Conservation (phyloP, 1,140 invertebrate genomes). For the Planococcus citri region DNA sequence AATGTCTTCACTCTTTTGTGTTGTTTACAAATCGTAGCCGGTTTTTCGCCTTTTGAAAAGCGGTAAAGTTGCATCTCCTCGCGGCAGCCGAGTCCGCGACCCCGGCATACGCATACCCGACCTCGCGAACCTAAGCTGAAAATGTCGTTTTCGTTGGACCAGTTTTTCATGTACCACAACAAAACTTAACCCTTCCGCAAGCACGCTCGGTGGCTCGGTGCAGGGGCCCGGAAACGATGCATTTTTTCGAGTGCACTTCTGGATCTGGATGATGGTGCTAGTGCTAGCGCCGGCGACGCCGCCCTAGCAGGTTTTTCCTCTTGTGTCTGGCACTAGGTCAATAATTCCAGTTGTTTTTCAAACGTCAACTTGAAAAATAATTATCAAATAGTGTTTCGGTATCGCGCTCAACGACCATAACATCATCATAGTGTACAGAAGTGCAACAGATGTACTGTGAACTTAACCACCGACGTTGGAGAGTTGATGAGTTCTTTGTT, state of each 20-base stretch:
- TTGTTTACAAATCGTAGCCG: constrained; percentile 18
- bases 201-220: too few relatives aligned
- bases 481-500: too few relatives aligned
- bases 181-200: too few relatives aligned
- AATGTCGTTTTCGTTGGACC: constrained; percentile 17
- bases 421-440: too few relatives aligned
- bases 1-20: background rate
- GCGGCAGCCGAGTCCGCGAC: background rate
- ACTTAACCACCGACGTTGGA: too few relatives aligned
- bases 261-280: too few relatives aligned
- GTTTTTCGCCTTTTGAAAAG: constrained; percentile 18
- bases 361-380: background rate
- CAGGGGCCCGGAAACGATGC: background rate
- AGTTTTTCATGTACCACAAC: background rate
- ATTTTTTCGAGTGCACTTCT: background rate
- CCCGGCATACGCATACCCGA: too few relatives aligned
- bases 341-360: constrained; percentile 13
- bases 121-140: too few relatives aligned
- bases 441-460: too few relatives aligned
- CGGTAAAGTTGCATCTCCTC: constrained; percentile 11
- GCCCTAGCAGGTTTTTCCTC: constrained; percentile 10
- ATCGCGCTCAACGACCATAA: too few relatives aligned
- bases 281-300: too few relatives aligned
- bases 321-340: constrained; percentile 9
- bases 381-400: background rate